These are phyloP conservation scores for Octopus bimaculoides DNA, from an alignment of 1,140 invertebrate species.

Conservation along the genomic window DNA sequence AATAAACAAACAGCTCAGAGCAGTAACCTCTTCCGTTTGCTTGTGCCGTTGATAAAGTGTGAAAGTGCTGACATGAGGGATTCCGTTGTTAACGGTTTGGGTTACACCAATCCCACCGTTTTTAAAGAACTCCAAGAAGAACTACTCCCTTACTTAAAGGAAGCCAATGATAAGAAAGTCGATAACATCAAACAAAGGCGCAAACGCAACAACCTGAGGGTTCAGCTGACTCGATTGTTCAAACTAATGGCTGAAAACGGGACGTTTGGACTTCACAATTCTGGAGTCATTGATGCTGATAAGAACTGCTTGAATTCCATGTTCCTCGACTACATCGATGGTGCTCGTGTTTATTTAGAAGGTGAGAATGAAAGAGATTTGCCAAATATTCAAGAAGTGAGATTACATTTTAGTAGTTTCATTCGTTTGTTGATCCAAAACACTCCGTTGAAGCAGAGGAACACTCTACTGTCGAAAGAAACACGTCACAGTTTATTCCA, in stretches of 20 bases:
- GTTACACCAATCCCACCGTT: constrained; percentile 87
- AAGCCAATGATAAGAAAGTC: constrained; percentile 96
- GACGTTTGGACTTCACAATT: constrained; percentile 69
- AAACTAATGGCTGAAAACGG: constrained; percentile 89
- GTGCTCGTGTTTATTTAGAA: constrained; percentile 85
- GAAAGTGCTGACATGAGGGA: constrained; percentile 91
- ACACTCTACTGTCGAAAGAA: constrained; percentile 81
- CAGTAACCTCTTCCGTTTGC: constrained; percentile 79
- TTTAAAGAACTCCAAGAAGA: constrained; percentile 97
- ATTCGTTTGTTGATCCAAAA: constrained; percentile 80
- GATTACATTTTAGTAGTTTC: constrained; percentile 92
- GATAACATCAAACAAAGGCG: constrained; percentile 87
- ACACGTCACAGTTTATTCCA: constrained; percentile 83
- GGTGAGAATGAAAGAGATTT: constrained; percentile 68
- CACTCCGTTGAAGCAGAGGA: constrained; percentile 53
- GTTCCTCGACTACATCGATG: constrained; percentile 94
- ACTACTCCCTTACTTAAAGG: constrained; percentile 82
- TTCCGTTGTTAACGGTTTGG: constrained; percentile 86
- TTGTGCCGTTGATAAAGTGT: constrained; percentile 81
- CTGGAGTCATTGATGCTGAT: constrained; percentile 75
- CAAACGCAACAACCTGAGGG: constrained; percentile 84
- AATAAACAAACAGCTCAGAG: constrained; percentile 13
- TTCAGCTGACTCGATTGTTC: constrained; percentile 86
- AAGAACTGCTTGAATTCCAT: constrained; percentile 79
- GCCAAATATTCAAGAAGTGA: constrained; percentile 73